Evolutionary conservation across 2,888 invertebrate species (phyloP), one percentile per base, ranked within the genome.

Genomic region (Eugnorisma glareosa): DNA sequence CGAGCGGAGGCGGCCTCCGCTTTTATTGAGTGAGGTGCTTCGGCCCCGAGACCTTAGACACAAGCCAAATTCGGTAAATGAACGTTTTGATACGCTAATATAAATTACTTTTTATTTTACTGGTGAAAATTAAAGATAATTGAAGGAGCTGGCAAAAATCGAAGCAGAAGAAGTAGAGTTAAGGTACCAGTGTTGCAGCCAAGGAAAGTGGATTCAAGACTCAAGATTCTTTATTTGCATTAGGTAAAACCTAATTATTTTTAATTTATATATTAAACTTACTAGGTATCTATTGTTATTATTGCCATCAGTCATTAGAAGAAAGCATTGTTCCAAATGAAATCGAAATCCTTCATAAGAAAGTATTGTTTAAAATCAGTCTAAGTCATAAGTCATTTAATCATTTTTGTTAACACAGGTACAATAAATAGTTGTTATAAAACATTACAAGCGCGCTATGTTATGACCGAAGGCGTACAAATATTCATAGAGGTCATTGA

Each of bases 1-100:
- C 94, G 96, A 93, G 94, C 93, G 94, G 93, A 94, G 95, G 93
- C 94, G 94, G 90, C 91, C 88, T 90, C 89, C 91, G 93, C 92
- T 95, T 95, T 95, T 96, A 96, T 95, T 93, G 93, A 93, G 89
- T 89, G 89, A 92, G 89, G 87, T 90, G 91, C 90, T 90, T 91
- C 88, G 89, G 89, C 87, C 84, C 84, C 71, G 81, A 81, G 81
- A 87, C 87, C 84, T 89, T 89, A 87, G 89, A 88, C 82, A 84
- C 84, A 73, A 79, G 77, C 89, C 88, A 81, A 90, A 92, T 91
- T 92, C 82, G 88, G 88, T 73, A 86, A 82, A 79, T 59, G 79
- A 73, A 83, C 64, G 69, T 79, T 79, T 83, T 86, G 73, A 77
- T 76, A 75, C 61, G 28, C 43, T 75, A 67, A 80, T 71, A 69